Base-by-base conservation (phyloP, 2,113 vertebrate genomes). In the Hippolais icterina region DNA sequence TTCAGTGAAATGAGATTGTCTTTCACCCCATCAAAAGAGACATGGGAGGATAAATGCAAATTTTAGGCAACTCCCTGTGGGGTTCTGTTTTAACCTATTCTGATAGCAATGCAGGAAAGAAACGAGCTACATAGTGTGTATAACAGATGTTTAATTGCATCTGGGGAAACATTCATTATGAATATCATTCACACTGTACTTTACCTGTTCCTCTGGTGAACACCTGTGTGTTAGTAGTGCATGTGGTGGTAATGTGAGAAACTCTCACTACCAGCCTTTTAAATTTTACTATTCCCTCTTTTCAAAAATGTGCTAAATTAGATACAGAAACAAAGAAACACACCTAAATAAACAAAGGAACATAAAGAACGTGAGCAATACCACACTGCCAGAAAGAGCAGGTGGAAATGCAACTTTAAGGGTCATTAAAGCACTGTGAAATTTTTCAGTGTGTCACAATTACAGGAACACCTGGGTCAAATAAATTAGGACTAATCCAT, bases 341-440 rank as follows among this genome's bases (percentile, higher is more conserved):
- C 98, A 98, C 98, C 97, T 98, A 98, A 96, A 96, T 91, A 98
- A 98, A 98, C 98, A 98, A 97, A 96, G 75, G 86, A 92, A 86
- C 80, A 79, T 66, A 87, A 90, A 87, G 95, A 97, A 86, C 27
- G 5, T 37, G 93, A 97, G 96, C 94, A 97, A 96, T 93, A 83
- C 94, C 79, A 81, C 95, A 50, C 91, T 94, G 84, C 96, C 95
- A 95, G 96, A 94, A 95, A 89, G 74, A 95, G 78, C 97, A 98
- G 97, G 97, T 98, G 97, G 96, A 98, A 97, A 97, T 41, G 83
- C 56, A 90, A 91, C 52, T 97, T 97, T 97, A 97, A 97, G 76
- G 94, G 68, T 96, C 95, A 97, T 71, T 54, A 98, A 93, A 97
- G 79, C 70, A 63, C 94, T 87, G 66, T 92, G 66, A 98, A 97